A percentile compares a stretch with the other conserved stretches of the same genome.
Evolutionary conservation across 1,140 invertebrate species (phyloP).

Genomic region (Eupristina koningsbergeri): DNA sequence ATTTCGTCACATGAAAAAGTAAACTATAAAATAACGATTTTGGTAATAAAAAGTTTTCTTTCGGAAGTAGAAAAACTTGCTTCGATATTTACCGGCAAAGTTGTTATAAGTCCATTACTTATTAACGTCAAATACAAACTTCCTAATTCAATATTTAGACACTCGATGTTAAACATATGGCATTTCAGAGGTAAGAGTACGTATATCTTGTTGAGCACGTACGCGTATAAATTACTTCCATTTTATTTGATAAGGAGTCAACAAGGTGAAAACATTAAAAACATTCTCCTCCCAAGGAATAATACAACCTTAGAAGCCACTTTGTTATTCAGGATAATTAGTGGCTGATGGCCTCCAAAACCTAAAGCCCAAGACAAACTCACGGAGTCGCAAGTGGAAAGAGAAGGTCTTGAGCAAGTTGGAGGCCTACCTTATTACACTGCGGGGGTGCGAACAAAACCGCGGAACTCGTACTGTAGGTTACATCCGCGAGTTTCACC

Average conservation of each 20-base stretch:
- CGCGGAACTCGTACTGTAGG: not conserved
- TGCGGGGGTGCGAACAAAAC: conserved; percentile 53
- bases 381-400: not conserved
- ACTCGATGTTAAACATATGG: not conserved
- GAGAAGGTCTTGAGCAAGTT: not conserved
- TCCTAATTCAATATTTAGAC: not conserved
- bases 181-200: not conserved
- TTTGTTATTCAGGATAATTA: conserved; percentile 60
- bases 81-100: not conserved
- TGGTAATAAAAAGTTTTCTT: not conserved
- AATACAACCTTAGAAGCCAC: not conserved
- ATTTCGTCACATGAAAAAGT: not conserved
- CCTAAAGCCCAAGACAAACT: not conserved
- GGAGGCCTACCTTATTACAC: conserved; percentile 62
- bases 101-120: not conserved
- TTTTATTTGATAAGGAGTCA: not conserved
- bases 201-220: not conserved
- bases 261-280: conserved; percentile 25
- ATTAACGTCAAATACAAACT: not conserved
- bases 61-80: not conserved
- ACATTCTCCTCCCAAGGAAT: not conserved
- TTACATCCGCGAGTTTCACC: not conserved
- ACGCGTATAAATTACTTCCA: not conserved
- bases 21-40: not conserved
- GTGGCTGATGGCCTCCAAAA: conserved; percentile 55